Evolutionary conservation across 2,888 invertebrate species (phyloP), one percentile per base, ranked within the genome.

Genomic region (Lacanobia wlatinum): DNA sequence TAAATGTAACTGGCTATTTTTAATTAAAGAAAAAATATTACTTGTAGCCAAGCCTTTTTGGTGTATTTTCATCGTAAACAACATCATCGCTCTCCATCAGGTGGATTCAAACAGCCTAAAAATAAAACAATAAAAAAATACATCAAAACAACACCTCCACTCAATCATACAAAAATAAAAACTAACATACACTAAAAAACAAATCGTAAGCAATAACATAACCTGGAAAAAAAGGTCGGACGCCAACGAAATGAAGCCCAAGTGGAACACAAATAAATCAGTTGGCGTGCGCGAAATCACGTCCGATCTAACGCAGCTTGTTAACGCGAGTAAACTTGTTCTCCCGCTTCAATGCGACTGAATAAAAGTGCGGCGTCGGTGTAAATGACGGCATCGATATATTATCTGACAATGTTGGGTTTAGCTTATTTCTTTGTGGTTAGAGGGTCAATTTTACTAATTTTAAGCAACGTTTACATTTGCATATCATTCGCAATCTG

Each of bases 261-360:
- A 87, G 83, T 87, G 81, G 82, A 90, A 89, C 90, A 89, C 90
- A 92, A 92, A 93, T 93, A 93, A 93, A 93, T 93, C 92, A 93
- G 90, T 77, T 92, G 86, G 92, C 93, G 93, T 93, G 93, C 82
- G 73, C 86, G 88, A 86, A 90, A 94, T 93, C 92, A 92, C 91
- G 91, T 90, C 84, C 91, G 87, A 93, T 93, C 93, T 92, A 92
- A 93, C 92, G 91, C 91, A 92, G 91, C 93, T 93, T 91, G 94
- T 93, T 93, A 93, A 92, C 93, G 90, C 91, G 90, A 88, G 90
- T 87, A 92, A 93, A 93, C 93, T 92, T 90, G 90, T 89, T 91
- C 89, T 87, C 85, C 85, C 85, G 58, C 59, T 83, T 72, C 58
- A 78, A 68, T 67, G 62, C 80, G 80, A 78, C 46, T 38, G 50